phyloP scores from a whole-genome alignment of 2,797 vertebrate genomes.

The Gymnothorax reevesii region DNA sequence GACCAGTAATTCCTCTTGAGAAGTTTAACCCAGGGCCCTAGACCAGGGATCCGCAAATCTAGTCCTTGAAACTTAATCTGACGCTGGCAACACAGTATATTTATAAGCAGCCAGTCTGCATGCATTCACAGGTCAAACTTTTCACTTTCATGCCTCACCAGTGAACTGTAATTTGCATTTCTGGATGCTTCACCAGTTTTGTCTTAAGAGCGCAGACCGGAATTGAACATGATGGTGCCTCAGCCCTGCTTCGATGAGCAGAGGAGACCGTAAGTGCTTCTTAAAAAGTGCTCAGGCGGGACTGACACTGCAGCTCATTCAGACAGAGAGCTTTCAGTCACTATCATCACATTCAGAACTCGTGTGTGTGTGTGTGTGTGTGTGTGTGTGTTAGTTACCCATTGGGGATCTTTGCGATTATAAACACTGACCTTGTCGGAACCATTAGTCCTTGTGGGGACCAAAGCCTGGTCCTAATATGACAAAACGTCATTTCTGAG shows the following conservation, averaged over 20 bases:
- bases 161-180: not conserved
- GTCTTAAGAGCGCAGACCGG: not conserved
- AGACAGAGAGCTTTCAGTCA: not conserved
- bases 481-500: too few relatives aligned
- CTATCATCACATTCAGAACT: not conserved
- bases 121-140: not conserved
- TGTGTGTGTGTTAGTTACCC: not conserved
- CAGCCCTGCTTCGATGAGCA: not conserved
- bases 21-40: not conserved
- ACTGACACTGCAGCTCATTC: too few relatives aligned
- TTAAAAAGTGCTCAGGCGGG: not conserved
- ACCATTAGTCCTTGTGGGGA: too few relatives aligned
- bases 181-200: not conserved
- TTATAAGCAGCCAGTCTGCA: not conserved
- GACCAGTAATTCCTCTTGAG: not conserved
- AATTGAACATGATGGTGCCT: not conserved
- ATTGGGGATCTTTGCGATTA: too few relatives aligned
- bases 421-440: too few relatives aligned
- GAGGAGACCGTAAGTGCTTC: not conserved
- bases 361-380: constrained; percentile 8
- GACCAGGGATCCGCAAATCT: not conserved
- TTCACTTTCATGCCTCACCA: not conserved
- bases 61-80: too few relatives aligned
- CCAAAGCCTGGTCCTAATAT: too few relatives aligned
- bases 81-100: not conserved